Evolutionary conservation across 1,140 invertebrate species (phyloP), one percentile per base, ranked within the genome.

Genomic region (Solen grandis): DNA sequence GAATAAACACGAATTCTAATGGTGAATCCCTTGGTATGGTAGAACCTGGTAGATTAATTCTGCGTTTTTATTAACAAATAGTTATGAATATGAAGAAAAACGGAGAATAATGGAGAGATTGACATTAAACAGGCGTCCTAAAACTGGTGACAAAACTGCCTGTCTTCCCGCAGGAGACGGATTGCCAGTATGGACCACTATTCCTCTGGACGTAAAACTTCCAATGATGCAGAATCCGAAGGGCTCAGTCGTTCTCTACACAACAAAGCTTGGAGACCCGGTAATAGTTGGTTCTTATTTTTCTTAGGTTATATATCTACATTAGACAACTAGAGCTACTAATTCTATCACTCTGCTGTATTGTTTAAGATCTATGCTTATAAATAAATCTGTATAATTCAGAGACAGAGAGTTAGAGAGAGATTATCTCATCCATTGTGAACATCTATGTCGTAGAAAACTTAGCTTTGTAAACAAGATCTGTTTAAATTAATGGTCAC

Each of bases 121-220:
- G 14, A 83, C 75, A 16, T 73, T 83, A 66, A 68, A 69, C 14
- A 33, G 68, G 75, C 69, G 65, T 4, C 52, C 50, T n/a, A 65
- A 74, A 27, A 36, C 55, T 0, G 81, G 52, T 13, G 59, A 66
- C 16, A 57, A 54, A 29, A 38, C 66, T 29, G 62, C 66, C n/a
- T 84, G 70, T 65, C 54, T 84, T 19, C 82, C 82, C 8, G 82
- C 76, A 5, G 82, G 82, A 5, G 82, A 84, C 29, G 62, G 69
- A 14, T 72, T 85, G 33, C 84, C 84, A 29, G 36, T 78, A 54
- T 85, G 84, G 84, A 35, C 70, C 8, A 73, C n/a, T 14, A 25
- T 85, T 29, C 73, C 84, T n/a, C 63, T 85, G 33, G 84, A 85
- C 63, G 76, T 82, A 38, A 85, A 85, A 77, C 57, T 85, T 10